Evolutionary conservation across 2,888 invertebrate species (phyloP).

Genomic region (Tenthredo amoena): DNA sequence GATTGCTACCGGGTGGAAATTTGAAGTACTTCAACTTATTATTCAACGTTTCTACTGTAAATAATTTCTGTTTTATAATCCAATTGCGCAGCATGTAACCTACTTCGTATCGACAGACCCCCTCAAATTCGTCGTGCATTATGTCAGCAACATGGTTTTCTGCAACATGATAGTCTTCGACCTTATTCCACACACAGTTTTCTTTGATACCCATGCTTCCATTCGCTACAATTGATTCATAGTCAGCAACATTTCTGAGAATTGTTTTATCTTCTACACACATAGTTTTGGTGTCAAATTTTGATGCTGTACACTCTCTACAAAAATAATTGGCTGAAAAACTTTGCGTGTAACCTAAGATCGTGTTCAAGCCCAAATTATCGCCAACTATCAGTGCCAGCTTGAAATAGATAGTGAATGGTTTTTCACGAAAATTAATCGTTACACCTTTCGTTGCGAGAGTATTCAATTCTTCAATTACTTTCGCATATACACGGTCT

Average conservation of each 20-base stretch:
- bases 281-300: constrained; percentile 32
- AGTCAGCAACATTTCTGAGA: neutral
- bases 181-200: constrained; percentile 41
- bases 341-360: constrained; percentile 54
- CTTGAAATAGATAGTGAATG: constrained; percentile 45
- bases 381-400: constrained; percentile 53
- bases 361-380: constrained; percentile 55
- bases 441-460: constrained; percentile 54
- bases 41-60: constrained; percentile 56
- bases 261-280: neutral
- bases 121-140: constrained; percentile 57
- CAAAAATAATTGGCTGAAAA: constrained; percentile 55
- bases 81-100: constrained; percentile 50
- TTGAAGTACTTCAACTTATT: constrained; percentile 54
- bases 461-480: constrained; percentile 54
- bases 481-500: constrained; percentile 47
- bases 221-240: neutral
- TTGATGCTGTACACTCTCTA: constrained; percentile 48
- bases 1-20: constrained; percentile 50
- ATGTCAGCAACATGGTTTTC: constrained; percentile 51
- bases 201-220: constrained; percentile 45
- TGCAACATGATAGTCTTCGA: constrained; percentile 50
- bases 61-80: constrained; percentile 53
- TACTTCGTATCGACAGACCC: constrained; percentile 54
- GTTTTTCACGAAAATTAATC: constrained; percentile 16